phyloP scores from a whole-genome alignment of 2,797 vertebrate species.

The Tachyglossus aculeatus region DNA sequence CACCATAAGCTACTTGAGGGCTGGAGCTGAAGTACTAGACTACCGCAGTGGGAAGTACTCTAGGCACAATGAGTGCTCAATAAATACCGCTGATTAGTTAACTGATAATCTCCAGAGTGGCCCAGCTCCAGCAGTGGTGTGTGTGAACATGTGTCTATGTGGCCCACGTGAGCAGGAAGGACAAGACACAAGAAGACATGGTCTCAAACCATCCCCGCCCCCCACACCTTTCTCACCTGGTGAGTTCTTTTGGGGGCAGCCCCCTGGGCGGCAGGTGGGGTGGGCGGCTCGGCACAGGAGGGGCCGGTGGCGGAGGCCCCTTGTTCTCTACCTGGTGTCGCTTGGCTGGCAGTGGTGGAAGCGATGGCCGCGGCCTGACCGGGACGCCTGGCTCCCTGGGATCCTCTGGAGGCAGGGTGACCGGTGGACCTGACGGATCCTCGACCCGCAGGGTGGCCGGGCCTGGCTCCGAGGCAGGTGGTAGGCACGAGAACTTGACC shows the following conservation, averaged over 20 bases:
- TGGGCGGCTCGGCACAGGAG: conserved; percentile 57
- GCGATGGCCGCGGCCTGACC: conserved; percentile 19
- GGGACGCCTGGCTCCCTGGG: background rate
- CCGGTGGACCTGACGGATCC: background rate
- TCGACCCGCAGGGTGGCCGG: accelerated
- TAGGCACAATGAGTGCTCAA: background rate
- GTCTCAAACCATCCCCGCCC: background rate
- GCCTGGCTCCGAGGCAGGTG: background rate
- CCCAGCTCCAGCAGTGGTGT: too few relatives aligned
- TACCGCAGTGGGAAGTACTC: background rate
- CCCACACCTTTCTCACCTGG: conserved; percentile 29
- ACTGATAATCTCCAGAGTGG: background rate
- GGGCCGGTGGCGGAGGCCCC: conserved; percentile 51
- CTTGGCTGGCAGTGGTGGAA: conserved; percentile 85
- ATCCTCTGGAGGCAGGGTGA: background rate
- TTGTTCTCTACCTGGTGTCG: conserved; percentile 60
- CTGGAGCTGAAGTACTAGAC: too few relatives aligned
- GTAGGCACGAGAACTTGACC: conserved; percentile 69
- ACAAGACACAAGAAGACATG: too few relatives aligned
- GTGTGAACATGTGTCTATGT: too few relatives aligned
- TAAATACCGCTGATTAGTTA: background rate
- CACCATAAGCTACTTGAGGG: too few relatives aligned
- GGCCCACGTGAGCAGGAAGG: too few relatives aligned
- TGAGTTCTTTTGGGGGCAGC: background rate
- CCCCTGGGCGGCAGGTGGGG: conserved; percentile 54